Conservation (phyloP, 2,888 invertebrate genomes). For the Drosophila acutilabella region DNA sequence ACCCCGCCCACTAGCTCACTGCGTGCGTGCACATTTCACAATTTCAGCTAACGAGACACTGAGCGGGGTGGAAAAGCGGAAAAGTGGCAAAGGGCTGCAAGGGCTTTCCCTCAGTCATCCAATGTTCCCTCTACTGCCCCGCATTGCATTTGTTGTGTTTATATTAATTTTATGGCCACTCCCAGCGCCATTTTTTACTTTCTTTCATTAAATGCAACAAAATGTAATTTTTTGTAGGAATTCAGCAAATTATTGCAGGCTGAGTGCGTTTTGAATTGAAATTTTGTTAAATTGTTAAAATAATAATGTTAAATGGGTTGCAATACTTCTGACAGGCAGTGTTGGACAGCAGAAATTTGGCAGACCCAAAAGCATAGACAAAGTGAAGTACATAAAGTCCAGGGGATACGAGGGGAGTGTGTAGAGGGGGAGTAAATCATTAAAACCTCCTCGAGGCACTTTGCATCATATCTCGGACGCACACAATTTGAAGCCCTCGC, state of each 20-base stretch:
- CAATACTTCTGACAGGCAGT: conserved; percentile 36
- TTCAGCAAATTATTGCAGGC: conserved; percentile 67
- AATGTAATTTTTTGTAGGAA: conserved; percentile 41
- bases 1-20: conserved; percentile 13
- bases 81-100: not conserved
- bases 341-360: conserved; percentile 33
- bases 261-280: conserved; percentile 50
- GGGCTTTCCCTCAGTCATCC: conserved; percentile 17
- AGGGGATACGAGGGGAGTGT: not conserved
- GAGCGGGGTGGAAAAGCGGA: conserved; percentile 12
- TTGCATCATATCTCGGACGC: conserved; percentile 53
- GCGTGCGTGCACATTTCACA: conserved; percentile 75
- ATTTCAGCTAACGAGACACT: conserved; percentile 72
- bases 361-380: conserved; percentile 13
- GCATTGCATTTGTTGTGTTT: conserved; percentile 63
- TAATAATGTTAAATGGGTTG: conserved; percentile 45
- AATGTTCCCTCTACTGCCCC: conserved; percentile 9
- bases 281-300: conserved; percentile 49
- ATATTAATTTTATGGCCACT: conserved; percentile 48
- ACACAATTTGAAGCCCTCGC: conserved; percentile 30
- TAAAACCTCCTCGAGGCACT: conserved; percentile 41
- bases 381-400: not conserved
- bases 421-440: conserved; percentile 34
- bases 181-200: conserved; percentile 24
- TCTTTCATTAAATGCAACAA: conserved; percentile 64